Evolutionary conservation across 2,888 invertebrate species (phyloP).

Genomic region (Philhelius pedissequus): DNA sequence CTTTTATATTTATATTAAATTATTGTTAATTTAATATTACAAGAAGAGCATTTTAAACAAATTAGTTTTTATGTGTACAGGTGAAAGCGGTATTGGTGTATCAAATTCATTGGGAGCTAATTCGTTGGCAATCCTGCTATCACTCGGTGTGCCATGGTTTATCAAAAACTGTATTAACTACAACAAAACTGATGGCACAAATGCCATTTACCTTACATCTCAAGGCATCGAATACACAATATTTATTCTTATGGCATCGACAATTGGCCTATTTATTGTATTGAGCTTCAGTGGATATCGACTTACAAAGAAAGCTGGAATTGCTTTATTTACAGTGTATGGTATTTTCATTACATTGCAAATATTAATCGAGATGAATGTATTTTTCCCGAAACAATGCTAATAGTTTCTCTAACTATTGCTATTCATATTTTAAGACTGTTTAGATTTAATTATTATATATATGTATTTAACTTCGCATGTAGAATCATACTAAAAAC

Average conservation of each 20-base stretch:
- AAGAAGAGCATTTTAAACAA: too few relatives aligned
- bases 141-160: conserved; percentile 91
- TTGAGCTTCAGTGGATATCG: conserved; percentile 85
- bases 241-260: conserved; percentile 87
- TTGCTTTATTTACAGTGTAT: conserved; percentile 84
- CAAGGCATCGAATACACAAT: conserved; percentile 90
- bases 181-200: conserved; percentile 74
- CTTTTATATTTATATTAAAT: too few relatives aligned
- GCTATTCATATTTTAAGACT: conserved; percentile 68
- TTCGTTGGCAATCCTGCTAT: conserved; percentile 90
- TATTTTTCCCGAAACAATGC: conserved; percentile 80
- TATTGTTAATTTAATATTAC: too few relatives aligned
- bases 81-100: conserved; percentile 91
- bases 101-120: conserved; percentile 93
- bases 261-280: conserved; percentile 84
- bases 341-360: conserved; percentile 86
- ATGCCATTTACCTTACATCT: conserved; percentile 85
- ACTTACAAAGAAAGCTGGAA: conserved; percentile 85
- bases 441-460: conserved; percentile 55
- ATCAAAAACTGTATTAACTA: conserved; percentile 84
- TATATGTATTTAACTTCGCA: not conserved
- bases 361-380: conserved; percentile 88
- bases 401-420: not conserved
- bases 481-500: not conserved
- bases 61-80: conserved; percentile 80